Percentiles rank a stretch among this genome's conserved stretches.
These are phyloP conservation scores for Actinia equina DNA, from an alignment of 64 coral and sea anemone species.

Conservation along the genomic window DNA sequence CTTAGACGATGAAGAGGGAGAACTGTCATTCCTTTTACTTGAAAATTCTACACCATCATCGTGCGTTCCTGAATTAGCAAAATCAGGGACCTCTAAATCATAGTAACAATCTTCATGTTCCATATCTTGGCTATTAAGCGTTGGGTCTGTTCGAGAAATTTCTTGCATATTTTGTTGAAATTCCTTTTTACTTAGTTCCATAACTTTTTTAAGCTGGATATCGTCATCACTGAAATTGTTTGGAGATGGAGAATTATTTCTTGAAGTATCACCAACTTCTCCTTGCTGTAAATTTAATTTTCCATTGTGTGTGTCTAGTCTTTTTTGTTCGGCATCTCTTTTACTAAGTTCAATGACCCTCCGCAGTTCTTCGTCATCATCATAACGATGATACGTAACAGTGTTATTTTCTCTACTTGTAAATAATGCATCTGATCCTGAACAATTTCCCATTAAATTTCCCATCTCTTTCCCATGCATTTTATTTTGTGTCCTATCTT, in stretches of 20 bases:
- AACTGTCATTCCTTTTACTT: not conserved
- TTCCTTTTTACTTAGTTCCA: slow-evolving; percentile 20
- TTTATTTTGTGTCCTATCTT: not conserved
- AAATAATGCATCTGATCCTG: not conserved
- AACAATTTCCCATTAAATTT: no score
- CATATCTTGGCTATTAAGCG: not conserved
- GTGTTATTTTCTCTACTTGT: not conserved
- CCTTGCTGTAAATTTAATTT: no score
- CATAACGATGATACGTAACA: not conserved
- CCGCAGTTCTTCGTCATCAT: not conserved
- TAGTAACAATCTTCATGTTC: not conserved
- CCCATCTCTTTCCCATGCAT: not conserved
- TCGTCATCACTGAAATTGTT: not conserved
- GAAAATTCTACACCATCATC: not conserved
- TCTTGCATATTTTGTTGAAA: not conserved
- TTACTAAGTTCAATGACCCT: not conserved
- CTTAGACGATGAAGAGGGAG: not conserved
- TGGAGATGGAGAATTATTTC: not conserved
- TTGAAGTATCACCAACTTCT: not conserved
- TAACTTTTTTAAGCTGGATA: not conserved
- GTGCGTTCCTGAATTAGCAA: not conserved
- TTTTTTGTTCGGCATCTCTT: not conserved
- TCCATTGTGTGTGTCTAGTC: not conserved
- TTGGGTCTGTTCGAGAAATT: not conserved
- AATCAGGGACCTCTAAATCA: slow-evolving; percentile 11